phyloP scores from a whole-genome alignment of 92 coral and sea anemone species.

The Siderastrea radians region DNA sequence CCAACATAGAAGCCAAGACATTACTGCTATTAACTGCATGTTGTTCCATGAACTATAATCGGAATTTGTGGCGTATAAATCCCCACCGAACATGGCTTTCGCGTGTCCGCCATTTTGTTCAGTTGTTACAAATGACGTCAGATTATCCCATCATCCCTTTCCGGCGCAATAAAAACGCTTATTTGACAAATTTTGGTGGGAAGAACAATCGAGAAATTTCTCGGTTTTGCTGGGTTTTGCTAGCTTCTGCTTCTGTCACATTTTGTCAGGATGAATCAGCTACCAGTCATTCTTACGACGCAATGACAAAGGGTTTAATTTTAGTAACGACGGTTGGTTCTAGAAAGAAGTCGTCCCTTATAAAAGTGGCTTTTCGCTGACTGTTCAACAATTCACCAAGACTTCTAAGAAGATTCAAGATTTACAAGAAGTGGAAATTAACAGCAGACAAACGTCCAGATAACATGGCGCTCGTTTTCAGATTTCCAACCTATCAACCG shows the following conservation, averaged over 20 bases:
- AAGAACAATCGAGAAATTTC: no score
- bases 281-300: neutral
- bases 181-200: no score
- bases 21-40: no score
- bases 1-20: no score
- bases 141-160: no score
- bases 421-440: neutral
- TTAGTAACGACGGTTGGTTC: constrained; percentile 1
- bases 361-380: neutral
- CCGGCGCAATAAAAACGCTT: no score
- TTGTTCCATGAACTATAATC: no score
- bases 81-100: no score
- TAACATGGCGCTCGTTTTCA: constrained; percentile 26
- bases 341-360: neutral
- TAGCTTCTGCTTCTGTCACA: neutral
- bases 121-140: no score
- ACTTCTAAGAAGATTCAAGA: neutral
- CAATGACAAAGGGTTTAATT: neutral
- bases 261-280: neutral
- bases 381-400: neutral
- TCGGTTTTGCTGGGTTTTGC: no score
- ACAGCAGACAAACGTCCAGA: neutral
- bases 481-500: constrained; percentile 26
- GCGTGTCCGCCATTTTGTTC: no score
- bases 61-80: no score